A percentile compares a stretch with the other conserved stretches of the same genome.
Evolutionary conservation across 2,113 vertebrate genomes (phyloP).

Genomic region (Oostethus manadensis): DNA sequence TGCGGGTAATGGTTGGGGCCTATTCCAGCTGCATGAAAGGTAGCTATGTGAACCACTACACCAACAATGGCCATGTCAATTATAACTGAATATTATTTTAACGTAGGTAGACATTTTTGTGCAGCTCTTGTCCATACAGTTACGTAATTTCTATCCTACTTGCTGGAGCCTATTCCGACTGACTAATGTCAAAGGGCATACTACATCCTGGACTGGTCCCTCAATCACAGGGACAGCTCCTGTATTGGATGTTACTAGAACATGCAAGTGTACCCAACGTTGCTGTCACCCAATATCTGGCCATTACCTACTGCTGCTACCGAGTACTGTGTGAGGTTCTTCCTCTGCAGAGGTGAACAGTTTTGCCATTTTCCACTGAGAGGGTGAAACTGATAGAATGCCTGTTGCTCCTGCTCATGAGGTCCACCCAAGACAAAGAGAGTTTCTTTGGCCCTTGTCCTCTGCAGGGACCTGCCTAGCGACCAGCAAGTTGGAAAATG

Average conservation of each 20-base stretch:
- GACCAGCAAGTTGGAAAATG: slow-evolving; percentile 76
- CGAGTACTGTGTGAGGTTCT: slow-evolving; percentile 82
- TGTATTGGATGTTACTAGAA: neutral
- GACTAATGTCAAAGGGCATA: too few relatives aligned
- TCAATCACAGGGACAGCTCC: neutral
- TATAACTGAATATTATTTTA: too few relatives aligned
- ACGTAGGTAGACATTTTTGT: too few relatives aligned
- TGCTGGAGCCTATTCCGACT: too few relatives aligned
- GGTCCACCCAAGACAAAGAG: slow-evolving; percentile 81
- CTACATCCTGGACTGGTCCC: neutral
- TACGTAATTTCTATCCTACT: too few relatives aligned
- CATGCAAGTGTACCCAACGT: neutral
- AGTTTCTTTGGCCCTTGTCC: slow-evolving; percentile 71
- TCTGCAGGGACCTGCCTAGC: slow-evolving; percentile 32
- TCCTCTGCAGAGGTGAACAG: slow-evolving; percentile 77
- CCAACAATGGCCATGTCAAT: too few relatives aligned
- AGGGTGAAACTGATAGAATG: slow-evolving; percentile 78
- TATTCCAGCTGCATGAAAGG: too few relatives aligned
- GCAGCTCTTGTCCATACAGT: too few relatives aligned
- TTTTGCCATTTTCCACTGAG: slow-evolving; percentile 77
- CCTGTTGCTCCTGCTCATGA: slow-evolving; percentile 79
- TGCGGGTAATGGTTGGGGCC: too few relatives aligned
- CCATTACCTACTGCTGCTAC: slow-evolving; percentile 84
- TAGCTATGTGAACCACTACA: too few relatives aligned
- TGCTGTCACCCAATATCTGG: neutral